Percentiles rank a stretch among this genome's conserved stretches.
Evolutionary conservation across 2,888 invertebrate genomes (phyloP).

Genomic region (Campoletis raptor): DNA sequence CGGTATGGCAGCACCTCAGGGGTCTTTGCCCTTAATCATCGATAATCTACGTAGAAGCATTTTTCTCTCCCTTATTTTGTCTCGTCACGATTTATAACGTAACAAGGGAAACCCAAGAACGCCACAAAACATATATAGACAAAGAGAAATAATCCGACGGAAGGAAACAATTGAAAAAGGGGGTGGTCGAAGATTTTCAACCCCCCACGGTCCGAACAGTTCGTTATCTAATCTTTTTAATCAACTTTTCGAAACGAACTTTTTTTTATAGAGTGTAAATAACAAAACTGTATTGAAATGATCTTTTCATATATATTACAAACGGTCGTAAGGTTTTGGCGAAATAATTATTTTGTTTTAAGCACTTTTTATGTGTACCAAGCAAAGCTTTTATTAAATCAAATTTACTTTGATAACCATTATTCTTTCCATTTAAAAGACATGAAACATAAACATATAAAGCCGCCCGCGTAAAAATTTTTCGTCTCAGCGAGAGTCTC

Average conservation of each 20-base stretch:
- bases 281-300: neutral
- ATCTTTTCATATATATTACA: neutral
- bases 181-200: neutral
- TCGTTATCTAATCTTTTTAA: neutral
- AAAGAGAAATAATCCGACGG: neutral
- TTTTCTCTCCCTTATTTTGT: conserved; percentile 7
- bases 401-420: no score
- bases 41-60: conserved; percentile 39
- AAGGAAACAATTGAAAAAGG: neutral
- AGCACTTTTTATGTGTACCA: no score
- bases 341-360: no score
- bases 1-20: conserved; percentile 11
- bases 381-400: no score
- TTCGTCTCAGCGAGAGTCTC: no score
- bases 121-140: neutral
- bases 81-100: conserved; percentile 38
- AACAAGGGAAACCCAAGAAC: conserved; percentile 20
- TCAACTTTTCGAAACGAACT: neutral
- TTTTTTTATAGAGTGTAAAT: neutral
- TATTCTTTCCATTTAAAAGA: no score
- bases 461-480: no score
- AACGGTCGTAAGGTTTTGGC: no score
- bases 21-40: conserved; percentile 61
- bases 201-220: neutral
- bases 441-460: no score